phyloP scores from a whole-genome alignment of 2,797 vertebrate species.

The Botia kubotai region DNA sequence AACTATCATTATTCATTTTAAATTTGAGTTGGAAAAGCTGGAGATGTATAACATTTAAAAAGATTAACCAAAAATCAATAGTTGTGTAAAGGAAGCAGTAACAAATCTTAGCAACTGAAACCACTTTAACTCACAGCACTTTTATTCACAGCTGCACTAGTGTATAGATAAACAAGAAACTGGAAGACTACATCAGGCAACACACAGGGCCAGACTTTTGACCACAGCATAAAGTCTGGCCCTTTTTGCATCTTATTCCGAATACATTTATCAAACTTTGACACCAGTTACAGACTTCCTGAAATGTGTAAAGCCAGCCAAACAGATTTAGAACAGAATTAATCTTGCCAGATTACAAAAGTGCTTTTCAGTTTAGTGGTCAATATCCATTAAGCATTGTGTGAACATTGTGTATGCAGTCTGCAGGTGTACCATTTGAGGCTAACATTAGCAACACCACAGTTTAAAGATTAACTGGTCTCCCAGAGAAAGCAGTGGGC shows the following conservation, averaged over 20 bases:
- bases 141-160: no score
- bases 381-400: neutral
- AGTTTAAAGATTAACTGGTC: neutral
- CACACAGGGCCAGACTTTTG: no score
- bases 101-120: no score
- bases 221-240: neutral
- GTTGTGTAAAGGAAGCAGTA: no score
- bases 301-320: neutral
- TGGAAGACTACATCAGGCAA: no score
- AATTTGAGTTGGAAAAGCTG: no score
- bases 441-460: neutral
- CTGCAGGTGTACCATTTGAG: constrained; percentile 1
- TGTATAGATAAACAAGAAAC: no score
- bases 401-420: neutral
- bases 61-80: no score
- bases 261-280: neutral
- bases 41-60: no score
- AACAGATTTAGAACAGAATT: no score
- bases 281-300: neutral
- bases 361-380: neutral
- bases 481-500: neutral
- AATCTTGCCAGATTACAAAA: neutral
- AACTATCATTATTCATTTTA: no score
- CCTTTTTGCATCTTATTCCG: neutral
- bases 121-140: no score